phyloP scores from a whole-genome alignment of 1,140 invertebrate genomes.

The Brachystomella parvula region DNA sequence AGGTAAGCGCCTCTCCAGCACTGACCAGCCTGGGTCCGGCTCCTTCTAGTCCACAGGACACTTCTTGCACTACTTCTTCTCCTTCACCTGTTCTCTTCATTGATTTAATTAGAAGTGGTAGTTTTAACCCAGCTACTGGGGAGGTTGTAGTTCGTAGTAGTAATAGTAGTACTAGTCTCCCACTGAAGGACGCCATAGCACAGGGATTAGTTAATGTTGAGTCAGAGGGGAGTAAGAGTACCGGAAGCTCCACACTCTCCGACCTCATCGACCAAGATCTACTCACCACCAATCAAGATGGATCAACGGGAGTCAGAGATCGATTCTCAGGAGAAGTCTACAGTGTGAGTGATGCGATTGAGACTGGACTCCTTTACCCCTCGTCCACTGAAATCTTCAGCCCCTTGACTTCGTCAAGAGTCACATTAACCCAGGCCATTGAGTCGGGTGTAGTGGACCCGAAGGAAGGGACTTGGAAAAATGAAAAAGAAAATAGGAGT shows the following conservation, averaged over 20 bases:
- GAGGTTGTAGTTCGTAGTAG: constrained; percentile 1
- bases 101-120: constrained; percentile 14
- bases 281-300: constrained; percentile 2
- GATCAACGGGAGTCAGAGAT: constrained; percentile 56
- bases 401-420: constrained; percentile 62
- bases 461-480: constrained; percentile 55
- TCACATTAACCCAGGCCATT: constrained; percentile 72
- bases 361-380: constrained; percentile 64
- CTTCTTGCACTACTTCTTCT: constrained; percentile 11
- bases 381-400: constrained; percentile 72
- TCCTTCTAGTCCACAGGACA: neutral
- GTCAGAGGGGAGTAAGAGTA: neutral
- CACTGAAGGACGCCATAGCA: neutral
- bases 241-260: constrained; percentile 20
- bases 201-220: neutral
- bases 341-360: constrained; percentile 67
- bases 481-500: constrained; percentile 62
- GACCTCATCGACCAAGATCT: constrained; percentile 33
- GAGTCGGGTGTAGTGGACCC: constrained; percentile 65
- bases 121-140: neutral
- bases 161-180: neutral
- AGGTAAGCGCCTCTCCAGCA: constrained; percentile 40
- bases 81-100: constrained; percentile 17
- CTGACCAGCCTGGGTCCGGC: neutral
- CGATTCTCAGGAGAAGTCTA: constrained; percentile 71